Percentiles rank a stretch among this genome's conserved stretches.
phyloP scores from a whole-genome alignment of 2,888 invertebrate species.

The Eutolmus rufibarbis region DNA sequence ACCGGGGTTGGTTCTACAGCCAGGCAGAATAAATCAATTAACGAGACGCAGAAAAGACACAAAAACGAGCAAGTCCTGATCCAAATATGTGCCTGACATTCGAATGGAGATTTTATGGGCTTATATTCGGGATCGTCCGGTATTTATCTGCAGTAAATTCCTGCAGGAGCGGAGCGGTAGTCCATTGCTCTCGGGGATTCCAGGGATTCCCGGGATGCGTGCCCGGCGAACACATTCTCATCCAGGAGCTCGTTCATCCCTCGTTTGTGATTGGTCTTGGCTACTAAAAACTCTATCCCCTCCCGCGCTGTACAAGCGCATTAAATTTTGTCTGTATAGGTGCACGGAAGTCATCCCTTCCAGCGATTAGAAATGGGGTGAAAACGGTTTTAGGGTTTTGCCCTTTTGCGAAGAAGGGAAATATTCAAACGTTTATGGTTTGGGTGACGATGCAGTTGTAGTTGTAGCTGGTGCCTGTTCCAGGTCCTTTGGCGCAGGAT shows the following conservation, averaged over 20 bases:
- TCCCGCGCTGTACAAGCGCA: constrained; percentile 30
- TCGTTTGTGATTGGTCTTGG: constrained; percentile 43
- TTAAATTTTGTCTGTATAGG: not conserved
- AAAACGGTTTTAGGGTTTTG: constrained; percentile 30
- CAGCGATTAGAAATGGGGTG: constrained; percentile 30
- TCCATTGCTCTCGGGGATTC: constrained; percentile 14
- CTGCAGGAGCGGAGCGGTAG: not conserved
- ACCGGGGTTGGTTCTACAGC: not conserved
- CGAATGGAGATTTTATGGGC: constrained; percentile 15
- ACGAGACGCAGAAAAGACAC: not conserved
- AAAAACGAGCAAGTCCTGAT: constrained; percentile 18
- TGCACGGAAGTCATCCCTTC: constrained; percentile 21
- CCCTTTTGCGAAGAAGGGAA: not conserved
- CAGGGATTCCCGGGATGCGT: not conserved
- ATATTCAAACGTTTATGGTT: not conserved
- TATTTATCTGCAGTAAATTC: constrained; percentile 11
- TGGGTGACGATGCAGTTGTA: not conserved
- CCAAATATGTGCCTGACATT: constrained; percentile 40
- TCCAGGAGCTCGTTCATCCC: constrained; percentile 42
- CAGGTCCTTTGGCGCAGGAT: not conserved
- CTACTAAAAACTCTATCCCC: constrained; percentile 46
- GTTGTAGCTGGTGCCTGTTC: not conserved
- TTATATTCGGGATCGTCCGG: not conserved
- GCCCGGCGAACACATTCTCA: not conserved
- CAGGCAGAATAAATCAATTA: not conserved